phyloP scores from a whole-genome alignment of 2,888 invertebrate genomes.

The Dasypogon diadema region DNA sequence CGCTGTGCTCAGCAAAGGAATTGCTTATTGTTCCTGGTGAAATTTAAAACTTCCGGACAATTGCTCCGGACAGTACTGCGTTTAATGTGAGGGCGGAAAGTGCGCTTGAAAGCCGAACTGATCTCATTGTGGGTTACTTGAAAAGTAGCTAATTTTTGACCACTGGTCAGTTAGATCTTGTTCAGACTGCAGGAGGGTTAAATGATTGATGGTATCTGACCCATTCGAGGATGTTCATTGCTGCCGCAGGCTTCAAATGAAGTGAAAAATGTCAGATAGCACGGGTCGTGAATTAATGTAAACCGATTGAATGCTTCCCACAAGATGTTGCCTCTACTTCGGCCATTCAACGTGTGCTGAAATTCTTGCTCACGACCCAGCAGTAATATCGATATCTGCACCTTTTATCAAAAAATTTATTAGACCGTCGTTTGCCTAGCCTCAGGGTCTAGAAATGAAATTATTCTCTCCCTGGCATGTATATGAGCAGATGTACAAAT shows the following conservation, averaged over 20 bases:
- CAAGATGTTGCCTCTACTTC: background rate
- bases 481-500: slow-evolving; percentile 31
- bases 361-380: no score
- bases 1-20: background rate
- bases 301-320: background rate
- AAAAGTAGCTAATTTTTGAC: slow-evolving; percentile 32
- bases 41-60: slow-evolving; percentile 44
- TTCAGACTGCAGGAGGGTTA: background rate
- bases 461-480: background rate
- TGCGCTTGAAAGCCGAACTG: background rate
- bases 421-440: slow-evolving; percentile 26
- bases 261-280: background rate
- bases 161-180: slow-evolving; percentile 4
- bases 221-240: background rate
- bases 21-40: slow-evolving; percentile 2
- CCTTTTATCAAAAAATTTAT: slow-evolving; percentile 34
- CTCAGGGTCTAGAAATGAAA: slow-evolving; percentile 34
- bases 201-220: slow-evolving; percentile 20
- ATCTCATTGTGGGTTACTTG: slow-evolving; percentile 30
- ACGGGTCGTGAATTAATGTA: background rate
- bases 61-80: slow-evolving; percentile 5
- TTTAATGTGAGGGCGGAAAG: slow-evolving; percentile 37
- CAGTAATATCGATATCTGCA: background rate
- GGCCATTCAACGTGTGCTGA: no score
- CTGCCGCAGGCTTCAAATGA: background rate